phyloP scores from a whole-genome alignment of 2,888 invertebrate species.

The Macrophya annulata region DNA sequence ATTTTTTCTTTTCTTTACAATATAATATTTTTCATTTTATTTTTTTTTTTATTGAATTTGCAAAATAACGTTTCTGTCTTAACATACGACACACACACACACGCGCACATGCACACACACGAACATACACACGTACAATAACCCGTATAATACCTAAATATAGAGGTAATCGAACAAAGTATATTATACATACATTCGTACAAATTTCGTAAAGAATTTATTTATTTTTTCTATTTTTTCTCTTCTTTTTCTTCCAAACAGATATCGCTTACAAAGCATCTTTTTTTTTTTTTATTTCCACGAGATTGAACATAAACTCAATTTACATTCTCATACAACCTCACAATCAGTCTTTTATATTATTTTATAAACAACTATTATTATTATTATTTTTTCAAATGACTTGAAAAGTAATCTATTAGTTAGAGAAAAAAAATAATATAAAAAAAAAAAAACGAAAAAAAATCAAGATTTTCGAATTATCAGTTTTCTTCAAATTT shows the following conservation, averaged over 20 bases:
- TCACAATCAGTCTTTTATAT: constrained; percentile 48
- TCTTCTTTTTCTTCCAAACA: not conserved
- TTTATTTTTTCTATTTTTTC: not conserved
- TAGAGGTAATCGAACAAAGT: not conserved
- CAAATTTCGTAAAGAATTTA: not conserved
- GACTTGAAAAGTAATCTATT: not conserved
- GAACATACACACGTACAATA: not conserved
- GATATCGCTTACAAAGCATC: not conserved
- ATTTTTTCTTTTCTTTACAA: not conserved
- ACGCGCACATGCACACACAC: not conserved
- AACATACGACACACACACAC: not conserved
- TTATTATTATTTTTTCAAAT: constrained; percentile 27
- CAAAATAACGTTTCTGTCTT: not conserved
- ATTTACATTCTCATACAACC: constrained; percentile 46
- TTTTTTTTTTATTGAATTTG: not conserved
- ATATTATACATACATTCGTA: constrained; percentile 30
- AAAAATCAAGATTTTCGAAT: not conserved
- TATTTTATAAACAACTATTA: constrained; percentile 36
- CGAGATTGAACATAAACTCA: constrained; percentile 7
- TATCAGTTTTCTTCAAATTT: not conserved
- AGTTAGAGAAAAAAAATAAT: not conserved
- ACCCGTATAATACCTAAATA: constrained; percentile 6
- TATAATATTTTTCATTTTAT: not conserved
- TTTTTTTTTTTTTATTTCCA: too few species aligned
- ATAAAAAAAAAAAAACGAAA: not conserved